Base-by-base conservation (phyloP, 2,888 invertebrate genomes). In the Ennomos fuscantarius region DNA sequence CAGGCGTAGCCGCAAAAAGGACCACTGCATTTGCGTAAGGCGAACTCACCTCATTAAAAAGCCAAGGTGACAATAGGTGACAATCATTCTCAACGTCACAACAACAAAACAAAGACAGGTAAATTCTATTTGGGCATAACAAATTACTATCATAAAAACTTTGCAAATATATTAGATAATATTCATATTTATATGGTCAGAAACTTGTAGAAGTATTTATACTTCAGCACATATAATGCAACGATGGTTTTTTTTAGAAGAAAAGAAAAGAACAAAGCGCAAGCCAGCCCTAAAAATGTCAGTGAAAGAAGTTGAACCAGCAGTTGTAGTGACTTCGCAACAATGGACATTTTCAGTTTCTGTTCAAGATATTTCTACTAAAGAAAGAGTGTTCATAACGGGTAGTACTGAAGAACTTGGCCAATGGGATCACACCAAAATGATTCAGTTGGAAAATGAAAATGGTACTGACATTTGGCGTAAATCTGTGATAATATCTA, bases 351-450 rank as follows among this genome's bases (percentile, higher is more conserved):
- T 92, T 66, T 77, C 79, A 76, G 94, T 77, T 89, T 94, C 53
- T 69, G 93, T 73, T 86, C 87, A 79, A 82, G 93, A 92, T 61
- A 76, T 95, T 36, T 84, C 81, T 50, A 79, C 93, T 0, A 94
- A 93, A 56, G 96, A 97, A 82, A 92, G 87, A 57, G 92, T 97
- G 15, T 96, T 95, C 72, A 88, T 97, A 48, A 94, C 95, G 24
- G 97, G 97, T 40, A 95, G 93, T 77, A 94, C 93, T 59, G 82
- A 87, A 31, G 93, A 94, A 61, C 87, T 97, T 48, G 97, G 97
- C 5, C 93, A 93, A 69, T 97, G 97, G 97, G 92, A 94, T 64
- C 93, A 94, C 37, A 92, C 92, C 45, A 93, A 93, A 69, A 93
- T 94, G 59, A 80, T 95, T 2, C 76, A 93, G 10, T 86, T 97